Conservation (phyloP, 2,797 vertebrate species). For the Centroberyx gerrardi region DNA sequence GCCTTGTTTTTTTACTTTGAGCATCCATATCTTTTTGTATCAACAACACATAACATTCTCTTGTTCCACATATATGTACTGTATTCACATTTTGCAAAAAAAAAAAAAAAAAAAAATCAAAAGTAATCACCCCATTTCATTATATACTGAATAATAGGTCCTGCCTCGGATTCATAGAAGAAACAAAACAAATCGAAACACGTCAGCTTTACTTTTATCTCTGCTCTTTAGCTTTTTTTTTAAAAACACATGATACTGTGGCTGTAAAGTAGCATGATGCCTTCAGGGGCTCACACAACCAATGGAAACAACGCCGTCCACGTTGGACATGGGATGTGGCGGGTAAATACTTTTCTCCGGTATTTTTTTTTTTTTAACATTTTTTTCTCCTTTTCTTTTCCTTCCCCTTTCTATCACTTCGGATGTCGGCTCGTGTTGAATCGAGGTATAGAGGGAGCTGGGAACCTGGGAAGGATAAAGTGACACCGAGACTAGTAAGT, state of each 20-base stretch:
- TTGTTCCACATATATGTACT: constrained; percentile 73
- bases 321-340: constrained; percentile 35
- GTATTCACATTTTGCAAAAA: constrained; percentile 79
- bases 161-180: constrained; percentile 78
- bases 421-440: constrained; percentile 26
- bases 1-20: constrained; percentile 64
- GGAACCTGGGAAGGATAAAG: constrained; percentile 57
- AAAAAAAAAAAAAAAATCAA: constrained; percentile 57
- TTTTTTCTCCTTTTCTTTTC: constrained; percentile 40
- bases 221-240: constrained; percentile 54
- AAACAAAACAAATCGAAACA: constrained; percentile 68
- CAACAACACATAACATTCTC: constrained; percentile 71
- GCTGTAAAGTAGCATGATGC: constrained; percentile 48
- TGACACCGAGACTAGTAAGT: constrained; percentile 66
- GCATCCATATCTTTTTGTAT: constrained; percentile 59
- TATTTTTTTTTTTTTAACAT: constrained; percentile 23
- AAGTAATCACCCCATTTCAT: constrained; percentile 67
- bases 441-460: constrained; percentile 19
- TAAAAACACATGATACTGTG: constrained; percentile 58
- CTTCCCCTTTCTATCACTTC: constrained; percentile 30
- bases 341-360: constrained; percentile 44
- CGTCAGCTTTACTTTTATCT: constrained; percentile 51
- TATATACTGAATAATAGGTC: constrained; percentile 81
- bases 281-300: constrained; percentile 57
- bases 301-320: constrained; percentile 55